These are phyloP conservation scores for Helicolenus hilgendorfi DNA, from an alignment of 2,797 vertebrate genomes.

Conservation along the genomic window DNA sequence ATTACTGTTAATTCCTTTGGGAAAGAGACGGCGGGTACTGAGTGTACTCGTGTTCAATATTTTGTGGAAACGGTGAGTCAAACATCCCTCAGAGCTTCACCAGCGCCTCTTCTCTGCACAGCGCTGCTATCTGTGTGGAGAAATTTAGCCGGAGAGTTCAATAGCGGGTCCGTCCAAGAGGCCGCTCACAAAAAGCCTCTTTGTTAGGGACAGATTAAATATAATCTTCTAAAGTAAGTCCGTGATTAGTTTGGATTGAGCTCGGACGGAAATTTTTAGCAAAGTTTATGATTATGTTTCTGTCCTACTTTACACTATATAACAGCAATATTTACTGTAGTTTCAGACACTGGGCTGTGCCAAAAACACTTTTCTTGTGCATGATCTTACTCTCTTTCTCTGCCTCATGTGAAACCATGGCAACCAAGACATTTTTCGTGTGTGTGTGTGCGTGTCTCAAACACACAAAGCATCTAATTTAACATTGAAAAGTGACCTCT, in stretches of 20 bases:
- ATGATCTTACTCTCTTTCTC: conserved; percentile 14
- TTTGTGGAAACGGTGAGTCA: conserved; percentile 65
- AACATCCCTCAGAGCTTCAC: conserved; percentile 40
- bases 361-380: conserved; percentile 48
- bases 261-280: conserved; percentile 32
- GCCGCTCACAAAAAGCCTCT: conserved; percentile 45
- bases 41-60: conserved; percentile 51
- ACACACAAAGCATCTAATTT: conserved; percentile 37
- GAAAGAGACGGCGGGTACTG: neutral
- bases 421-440: conserved; percentile 46
- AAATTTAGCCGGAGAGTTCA: conserved; percentile 22
- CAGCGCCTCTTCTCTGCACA: conserved; percentile 17
- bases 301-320: conserved; percentile 28
- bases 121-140: conserved; percentile 45
- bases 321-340: conserved; percentile 43
- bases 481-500: conserved; percentile 5
- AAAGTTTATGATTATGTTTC: conserved; percentile 46
- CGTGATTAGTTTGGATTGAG: conserved; percentile 70
- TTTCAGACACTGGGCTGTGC: conserved; percentile 3
- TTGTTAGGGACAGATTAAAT: conserved; percentile 56
- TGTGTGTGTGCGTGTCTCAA: conserved; percentile 8
- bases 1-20: conserved; percentile 55
- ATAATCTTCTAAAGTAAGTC: conserved; percentile 29
- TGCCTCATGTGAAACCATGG: conserved; percentile 70
- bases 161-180: neutral